Evolutionary conservation across 2,113 vertebrate genomes (phyloP).

Genomic region (rabbit (Oryctolagus cuniculus)): mOryCun1.1 NC_091436.1:19706001-19706500

Average conservation of each 20-base stretch:
- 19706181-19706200: slow-evolving; percentile 82
- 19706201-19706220: slow-evolving; percentile 82
- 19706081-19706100: slow-evolving; percentile 84
- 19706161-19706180: slow-evolving; percentile 80
- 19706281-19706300: slow-evolving; percentile 71
- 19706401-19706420: too few species aligned
- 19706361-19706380: too few species aligned
- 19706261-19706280: slow-evolving; percentile 70
- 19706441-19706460: too few species aligned
- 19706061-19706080: slow-evolving; percentile 84
- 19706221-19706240: slow-evolving; percentile 83
- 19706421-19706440: too few species aligned
- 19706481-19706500: too few species aligned
- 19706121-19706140: slow-evolving; percentile 82
- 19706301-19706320: slow-evolving; percentile 60
- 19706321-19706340: neutral
- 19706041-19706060: slow-evolving; percentile 81
- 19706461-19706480: too few species aligned
- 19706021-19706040: slow-evolving; percentile 83
- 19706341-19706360: too few species aligned
- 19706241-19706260: slow-evolving; percentile 78
- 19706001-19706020: slow-evolving; percentile 83
- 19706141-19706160: slow-evolving; percentile 84
- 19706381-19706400: too few species aligned
- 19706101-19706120: slow-evolving; percentile 60